Percentiles rank a stretch among this genome's conserved stretches.
phyloP scores from a whole-genome alignment of 2,888 invertebrate species.

The Aromia moschata region DNA sequence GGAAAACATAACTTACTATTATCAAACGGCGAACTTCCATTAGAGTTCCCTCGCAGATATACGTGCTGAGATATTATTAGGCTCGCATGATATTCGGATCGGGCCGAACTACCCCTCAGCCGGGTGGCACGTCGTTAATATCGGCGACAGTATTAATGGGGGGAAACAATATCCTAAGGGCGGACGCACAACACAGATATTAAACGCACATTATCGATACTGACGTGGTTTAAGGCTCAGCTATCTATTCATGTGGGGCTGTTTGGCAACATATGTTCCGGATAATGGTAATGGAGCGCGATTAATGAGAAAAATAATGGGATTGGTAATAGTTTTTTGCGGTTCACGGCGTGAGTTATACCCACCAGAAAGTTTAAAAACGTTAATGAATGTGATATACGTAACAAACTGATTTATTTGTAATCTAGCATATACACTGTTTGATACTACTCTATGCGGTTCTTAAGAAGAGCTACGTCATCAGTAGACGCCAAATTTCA shows the following conservation, averaged over 20 bases:
- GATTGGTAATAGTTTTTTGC: no score
- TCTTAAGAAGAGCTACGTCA: no score
- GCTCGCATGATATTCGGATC: conserved; percentile 23
- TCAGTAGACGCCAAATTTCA: no score
- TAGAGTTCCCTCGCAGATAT: conserved; percentile 23
- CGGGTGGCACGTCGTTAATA: conserved; percentile 32
- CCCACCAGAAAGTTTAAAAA: no score
- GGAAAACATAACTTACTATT: conserved; percentile 30
- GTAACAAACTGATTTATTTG: no score
- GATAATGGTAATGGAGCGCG: neutral
- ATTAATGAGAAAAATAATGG: no score
- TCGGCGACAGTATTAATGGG: conserved; percentile 33
- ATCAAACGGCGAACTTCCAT: conserved; percentile 28
- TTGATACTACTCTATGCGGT: no score
- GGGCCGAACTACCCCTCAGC: conserved; percentile 30
- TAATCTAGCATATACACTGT: no score
- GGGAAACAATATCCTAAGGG: conserved; percentile 37
- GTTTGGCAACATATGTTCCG: conserved; percentile 3
- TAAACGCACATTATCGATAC: conserved; percentile 36
- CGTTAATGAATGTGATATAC: no score
- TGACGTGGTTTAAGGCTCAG: conserved; percentile 26
- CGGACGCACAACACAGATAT: conserved; percentile 35
- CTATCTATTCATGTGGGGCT: conserved; percentile 15
- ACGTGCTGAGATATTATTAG: conserved; percentile 34
- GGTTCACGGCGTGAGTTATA: no score